Evolutionary conservation across 2,113 vertebrate species (phyloP).

Genomic region (Naja naja): DNA sequence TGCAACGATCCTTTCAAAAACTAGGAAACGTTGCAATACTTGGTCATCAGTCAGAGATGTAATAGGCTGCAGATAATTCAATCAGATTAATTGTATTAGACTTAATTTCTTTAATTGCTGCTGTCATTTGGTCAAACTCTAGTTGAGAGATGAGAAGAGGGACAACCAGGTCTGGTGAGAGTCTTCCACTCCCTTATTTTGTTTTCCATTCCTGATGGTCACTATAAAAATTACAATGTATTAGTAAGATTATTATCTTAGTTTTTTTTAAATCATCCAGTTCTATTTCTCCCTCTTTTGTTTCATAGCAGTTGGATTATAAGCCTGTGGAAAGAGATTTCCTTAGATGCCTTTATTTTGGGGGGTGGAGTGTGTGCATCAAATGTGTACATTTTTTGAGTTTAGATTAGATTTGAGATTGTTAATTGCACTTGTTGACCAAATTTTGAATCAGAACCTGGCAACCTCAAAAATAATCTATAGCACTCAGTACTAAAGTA

Average conservation of each 20-base stretch:
- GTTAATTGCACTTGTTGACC: background rate
- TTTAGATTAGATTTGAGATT: background rate
- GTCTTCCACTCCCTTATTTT: background rate
- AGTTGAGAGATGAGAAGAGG: background rate
- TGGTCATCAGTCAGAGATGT: background rate
- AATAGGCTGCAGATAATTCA: background rate
- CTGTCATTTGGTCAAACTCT: background rate
- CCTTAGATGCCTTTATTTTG: background rate
- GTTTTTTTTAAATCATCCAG: background rate
- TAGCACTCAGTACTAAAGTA: background rate
- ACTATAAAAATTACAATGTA: background rate
- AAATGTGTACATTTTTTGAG: background rate
- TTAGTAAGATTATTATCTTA: background rate
- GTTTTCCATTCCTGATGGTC: background rate
- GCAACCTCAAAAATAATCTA: background rate
- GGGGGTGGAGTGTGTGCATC: background rate
- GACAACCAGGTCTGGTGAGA: background rate
- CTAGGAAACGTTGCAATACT: background rate
- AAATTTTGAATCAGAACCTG: background rate
- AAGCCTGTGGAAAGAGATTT: background rate
- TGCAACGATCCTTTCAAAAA: background rate
- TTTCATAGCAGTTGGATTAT: background rate
- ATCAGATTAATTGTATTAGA: background rate
- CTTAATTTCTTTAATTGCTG: background rate
- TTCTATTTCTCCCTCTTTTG: background rate